Percentiles rank a stretch among this genome's conserved stretches.
Conservation (phyloP, 92 coral and sea anemone species). For the Pocillopora meandrina region DNA sequence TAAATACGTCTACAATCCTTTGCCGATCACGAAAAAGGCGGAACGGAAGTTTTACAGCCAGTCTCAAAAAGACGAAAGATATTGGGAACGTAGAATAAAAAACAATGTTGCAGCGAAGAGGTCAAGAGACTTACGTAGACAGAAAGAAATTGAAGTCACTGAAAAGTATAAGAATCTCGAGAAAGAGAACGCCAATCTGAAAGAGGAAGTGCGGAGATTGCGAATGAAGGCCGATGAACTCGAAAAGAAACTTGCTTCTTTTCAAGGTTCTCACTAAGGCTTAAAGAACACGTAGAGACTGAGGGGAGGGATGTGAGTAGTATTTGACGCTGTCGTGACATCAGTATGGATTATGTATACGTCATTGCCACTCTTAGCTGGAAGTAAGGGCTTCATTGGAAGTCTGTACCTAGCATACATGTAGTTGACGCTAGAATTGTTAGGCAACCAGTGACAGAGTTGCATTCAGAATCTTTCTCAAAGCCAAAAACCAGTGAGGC, state of each 20-base stretch:
- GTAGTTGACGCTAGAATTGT: no score
- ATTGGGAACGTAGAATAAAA: slow-evolving; percentile 72
- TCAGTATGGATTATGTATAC: no score
- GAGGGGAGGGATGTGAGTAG: neutral
- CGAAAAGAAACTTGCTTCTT: slow-evolving; percentile 46
- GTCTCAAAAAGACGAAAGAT: slow-evolving; percentile 57
- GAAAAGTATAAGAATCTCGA: slow-evolving; percentile 61
- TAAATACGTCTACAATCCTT: slow-evolving; percentile 60
- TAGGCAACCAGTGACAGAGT: no score
- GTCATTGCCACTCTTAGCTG: no score
- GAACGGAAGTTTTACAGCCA: slow-evolving; percentile 46
- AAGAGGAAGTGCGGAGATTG: slow-evolving; percentile 63
- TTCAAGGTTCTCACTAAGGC: slow-evolving; percentile 12
- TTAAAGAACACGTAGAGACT: neutral
- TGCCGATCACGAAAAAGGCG: slow-evolving; percentile 65
- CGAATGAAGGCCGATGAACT: slow-evolving; percentile 58
- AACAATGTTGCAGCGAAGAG: slow-evolving; percentile 77
- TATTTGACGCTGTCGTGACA: neutral
- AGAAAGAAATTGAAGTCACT: slow-evolving; percentile 67
- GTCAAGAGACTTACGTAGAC: slow-evolving; percentile 65
- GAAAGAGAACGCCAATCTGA: slow-evolving; percentile 65
- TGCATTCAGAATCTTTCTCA: no score
- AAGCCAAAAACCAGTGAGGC: no score
- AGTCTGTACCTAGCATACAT: no score
- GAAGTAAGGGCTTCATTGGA: no score